Base-by-base conservation (phyloP, 2,888 invertebrate genomes). In the Morpho deidamia region DNA sequence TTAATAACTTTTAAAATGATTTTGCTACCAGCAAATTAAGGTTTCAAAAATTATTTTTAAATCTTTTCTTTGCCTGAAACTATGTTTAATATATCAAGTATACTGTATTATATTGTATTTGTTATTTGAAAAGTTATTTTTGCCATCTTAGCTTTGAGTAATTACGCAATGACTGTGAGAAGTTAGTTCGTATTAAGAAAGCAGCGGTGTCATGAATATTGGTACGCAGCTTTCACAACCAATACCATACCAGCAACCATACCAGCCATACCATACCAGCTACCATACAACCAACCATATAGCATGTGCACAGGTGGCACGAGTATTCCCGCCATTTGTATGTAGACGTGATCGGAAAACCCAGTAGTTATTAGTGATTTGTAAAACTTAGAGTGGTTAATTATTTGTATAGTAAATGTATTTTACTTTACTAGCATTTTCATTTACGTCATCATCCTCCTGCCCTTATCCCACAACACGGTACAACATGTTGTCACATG, bases 271-370 rank as follows among this genome's bases (percentile, higher is more conserved):
- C n/a, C n/a, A n/a, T n/a, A n/a, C n/a, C n/a, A n/a, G n/a, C n/a
- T n/a, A n/a, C n/a, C n/a, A n/a, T n/a, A n/a, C n/a, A n/a, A n/a
- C n/a, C n/a, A n/a, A n/a, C n/a, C 83, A 83, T 83, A 83, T 78
- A 82, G 79, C 78, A 72, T 73, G 79, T 71, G 80, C 84, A 77
- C 86, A 87, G 84, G 83, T 85, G 83, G 82, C 79, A 78, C 73
- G 70, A 81, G 84, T 86, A 86, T 81, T 84, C 80, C 69, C 78
- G 78, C 83, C 84, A 83, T 85, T 85, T 83, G 79, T 78, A 83
- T 78, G 71, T 69, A 79, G 83, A 86, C 86, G 84, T 86, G 84
- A 85, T 83, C 83, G 76, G 86, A 81, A 83, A 83, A 75, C 79
- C 72, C 72, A 78, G 83, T 81, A 66, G 77, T 78, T 75, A 81